Evolutionary conservation across 1,140 invertebrate species (phyloP).

Genomic region (Tetragnatha versicolor): DNA sequence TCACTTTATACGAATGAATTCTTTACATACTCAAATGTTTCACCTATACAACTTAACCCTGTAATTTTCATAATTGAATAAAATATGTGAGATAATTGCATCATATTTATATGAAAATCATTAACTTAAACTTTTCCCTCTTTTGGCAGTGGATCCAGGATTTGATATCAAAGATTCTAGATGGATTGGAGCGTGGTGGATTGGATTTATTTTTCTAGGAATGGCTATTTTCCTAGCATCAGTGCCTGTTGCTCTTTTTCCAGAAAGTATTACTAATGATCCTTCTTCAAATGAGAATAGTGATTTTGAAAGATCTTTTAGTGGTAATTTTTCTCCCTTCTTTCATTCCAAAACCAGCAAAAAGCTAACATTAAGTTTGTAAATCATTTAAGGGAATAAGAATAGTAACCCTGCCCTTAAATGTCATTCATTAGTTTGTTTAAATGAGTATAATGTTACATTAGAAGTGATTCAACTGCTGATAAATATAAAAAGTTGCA

Average conservation of each 20-base stretch:
- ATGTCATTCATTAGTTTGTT: too few relatives aligned
- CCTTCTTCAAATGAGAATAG: background rate
- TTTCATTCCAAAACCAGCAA: background rate
- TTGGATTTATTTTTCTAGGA: slow-evolving; percentile 62
- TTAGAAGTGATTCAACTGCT: too few relatives aligned
- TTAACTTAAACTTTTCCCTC: background rate
- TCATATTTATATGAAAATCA: background rate
- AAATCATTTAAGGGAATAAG: background rate
- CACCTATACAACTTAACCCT: too few relatives aligned
- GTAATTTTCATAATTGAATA: too few relatives aligned
- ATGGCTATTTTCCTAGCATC: slow-evolving; percentile 52
- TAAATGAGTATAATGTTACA: too few relatives aligned
- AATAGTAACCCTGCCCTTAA: background rate
- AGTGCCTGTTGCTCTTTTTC: slow-evolving; percentile 59
- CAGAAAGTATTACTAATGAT: slow-evolving; percentile 5
- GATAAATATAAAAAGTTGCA: too few relatives aligned
- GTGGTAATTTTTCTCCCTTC: slow-evolving; percentile 18
- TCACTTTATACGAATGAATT: too few relatives aligned
- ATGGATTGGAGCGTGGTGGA: slow-evolving; percentile 69
- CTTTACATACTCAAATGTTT: too few relatives aligned
- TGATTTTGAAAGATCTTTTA: background rate
- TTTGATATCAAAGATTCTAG: slow-evolving; percentile 61
- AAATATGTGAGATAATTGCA: background rate
- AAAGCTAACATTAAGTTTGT: background rate
- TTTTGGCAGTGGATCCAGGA: slow-evolving; percentile 56